Conservation (phyloP, 2,113 vertebrate species). For the Ellobius talpinus region DNA sequence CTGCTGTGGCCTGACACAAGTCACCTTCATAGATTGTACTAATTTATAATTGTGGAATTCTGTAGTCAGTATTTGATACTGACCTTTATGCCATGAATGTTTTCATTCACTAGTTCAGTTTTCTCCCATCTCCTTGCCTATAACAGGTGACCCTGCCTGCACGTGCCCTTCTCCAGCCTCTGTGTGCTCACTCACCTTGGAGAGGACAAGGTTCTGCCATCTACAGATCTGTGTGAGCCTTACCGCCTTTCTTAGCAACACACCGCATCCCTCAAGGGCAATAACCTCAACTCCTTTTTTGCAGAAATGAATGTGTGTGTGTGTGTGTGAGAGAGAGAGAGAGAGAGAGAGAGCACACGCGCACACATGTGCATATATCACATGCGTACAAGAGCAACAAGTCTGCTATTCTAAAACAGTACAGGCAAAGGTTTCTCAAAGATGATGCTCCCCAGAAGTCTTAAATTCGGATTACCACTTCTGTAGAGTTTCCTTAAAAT, state of each 20-base stretch:
- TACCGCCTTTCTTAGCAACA: not conserved
- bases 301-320: not conserved
- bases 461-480: not conserved
- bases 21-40: not conserved
- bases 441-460: not conserved
- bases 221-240: not conserved
- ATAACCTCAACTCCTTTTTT: not conserved
- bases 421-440: not conserved
- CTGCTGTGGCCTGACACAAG: not conserved
- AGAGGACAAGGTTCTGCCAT: no score
- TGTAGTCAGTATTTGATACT: not conserved
- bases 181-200: not conserved
- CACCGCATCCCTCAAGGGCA: rapidly evolving
- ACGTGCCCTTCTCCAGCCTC: not conserved
- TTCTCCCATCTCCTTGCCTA: not conserved
- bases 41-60: not conserved
- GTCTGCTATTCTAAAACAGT: not conserved
- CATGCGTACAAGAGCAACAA: no score
- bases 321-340: no score
- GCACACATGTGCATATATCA: no score
- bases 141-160: not conserved
- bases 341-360: no score
- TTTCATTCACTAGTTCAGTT: not conserved
- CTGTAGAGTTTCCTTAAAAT: not conserved
- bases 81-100: not conserved